Conservation (phyloP, 1,140 invertebrate genomes). For the Cotesia glomerata region DNA sequence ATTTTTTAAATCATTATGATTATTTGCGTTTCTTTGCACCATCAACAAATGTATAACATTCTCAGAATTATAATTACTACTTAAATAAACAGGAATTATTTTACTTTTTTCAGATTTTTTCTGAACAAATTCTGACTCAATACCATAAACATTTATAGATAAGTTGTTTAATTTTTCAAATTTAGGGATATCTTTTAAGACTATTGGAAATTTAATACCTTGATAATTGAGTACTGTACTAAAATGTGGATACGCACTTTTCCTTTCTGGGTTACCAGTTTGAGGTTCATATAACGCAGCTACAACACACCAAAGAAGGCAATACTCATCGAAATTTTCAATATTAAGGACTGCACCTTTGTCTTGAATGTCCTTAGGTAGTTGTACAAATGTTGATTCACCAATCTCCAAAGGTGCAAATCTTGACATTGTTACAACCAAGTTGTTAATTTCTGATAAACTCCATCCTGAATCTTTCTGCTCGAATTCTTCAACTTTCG, state of each 20-base stretch:
- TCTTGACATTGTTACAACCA: constrained; percentile 34
- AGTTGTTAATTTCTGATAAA: constrained; percentile 31
- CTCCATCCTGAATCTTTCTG: constrained; percentile 32
- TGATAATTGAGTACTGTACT: constrained; percentile 47
- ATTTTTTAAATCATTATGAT: background rate
- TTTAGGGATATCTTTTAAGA: constrained; percentile 48
- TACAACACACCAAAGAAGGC: constrained; percentile 19
- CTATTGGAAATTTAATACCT: constrained; percentile 50
- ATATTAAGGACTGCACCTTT: constrained; percentile 33
- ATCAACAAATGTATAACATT: constrained; percentile 31
- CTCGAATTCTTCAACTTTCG: background rate
- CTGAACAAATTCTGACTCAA: background rate
- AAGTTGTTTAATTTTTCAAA: constrained; percentile 55
- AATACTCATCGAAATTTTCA: constrained; percentile 3
- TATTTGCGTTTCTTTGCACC: background rate
- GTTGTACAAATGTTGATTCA: constrained; percentile 26
- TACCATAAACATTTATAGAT: constrained; percentile 43
- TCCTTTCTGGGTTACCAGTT: constrained; percentile 34
- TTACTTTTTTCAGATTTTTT: constrained; percentile 26
- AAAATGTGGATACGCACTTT: constrained; percentile 45
- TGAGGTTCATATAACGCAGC: constrained; percentile 32
- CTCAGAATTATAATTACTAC: constrained; percentile 36
- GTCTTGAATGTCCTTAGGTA: constrained; percentile 26
- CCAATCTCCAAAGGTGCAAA: constrained; percentile 43
- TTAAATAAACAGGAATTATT: constrained; percentile 47